Conservation (phyloP, 1,140 invertebrate species). For the Drosophila micromelanica region DNA sequence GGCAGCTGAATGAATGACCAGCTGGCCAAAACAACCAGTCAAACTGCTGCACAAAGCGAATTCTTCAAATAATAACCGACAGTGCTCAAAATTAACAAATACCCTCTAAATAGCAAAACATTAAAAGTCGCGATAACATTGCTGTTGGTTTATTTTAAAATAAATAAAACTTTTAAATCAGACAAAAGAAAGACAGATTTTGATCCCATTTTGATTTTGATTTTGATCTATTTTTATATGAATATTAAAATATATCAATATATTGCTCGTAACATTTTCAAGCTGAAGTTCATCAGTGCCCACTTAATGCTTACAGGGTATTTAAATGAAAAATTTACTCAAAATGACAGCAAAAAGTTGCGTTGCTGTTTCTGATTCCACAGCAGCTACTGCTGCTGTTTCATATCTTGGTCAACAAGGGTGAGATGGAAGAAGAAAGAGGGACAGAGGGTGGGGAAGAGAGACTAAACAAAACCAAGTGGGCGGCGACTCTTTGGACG, state of each 20-base stretch:
- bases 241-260: too few relatives aligned
- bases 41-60: constrained; percentile 24
- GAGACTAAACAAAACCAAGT: constrained; percentile 23
- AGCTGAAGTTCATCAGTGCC: neutral
- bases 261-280: too few relatives aligned
- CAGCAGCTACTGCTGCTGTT: constrained; percentile 13
- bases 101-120: neutral
- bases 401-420: constrained; percentile 6
- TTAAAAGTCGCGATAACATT: too few relatives aligned
- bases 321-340: constrained; percentile 77
- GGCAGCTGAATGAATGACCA: constrained; percentile 40
- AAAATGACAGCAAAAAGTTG: constrained; percentile 79
- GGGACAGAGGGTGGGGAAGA: neutral
- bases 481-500: constrained; percentile 14
- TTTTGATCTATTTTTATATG: too few relatives aligned
- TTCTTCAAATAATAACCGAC: constrained; percentile 28
- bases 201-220: too few relatives aligned
- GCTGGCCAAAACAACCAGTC: constrained; percentile 16
- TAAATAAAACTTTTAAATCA: too few relatives aligned
- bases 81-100: neutral
- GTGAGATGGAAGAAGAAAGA: constrained; percentile 5
- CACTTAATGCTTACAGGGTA: constrained; percentile 19
- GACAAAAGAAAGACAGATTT: too few relatives aligned
- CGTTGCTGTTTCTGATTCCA: constrained; percentile 41
- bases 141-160: too few relatives aligned